A percentile compares a stretch with the other conserved stretches of the same genome.
These are phyloP conservation scores for Sebastes diploproa DNA, from an alignment of 2,797 vertebrate genomes.

Conservation along the genomic window DNA sequence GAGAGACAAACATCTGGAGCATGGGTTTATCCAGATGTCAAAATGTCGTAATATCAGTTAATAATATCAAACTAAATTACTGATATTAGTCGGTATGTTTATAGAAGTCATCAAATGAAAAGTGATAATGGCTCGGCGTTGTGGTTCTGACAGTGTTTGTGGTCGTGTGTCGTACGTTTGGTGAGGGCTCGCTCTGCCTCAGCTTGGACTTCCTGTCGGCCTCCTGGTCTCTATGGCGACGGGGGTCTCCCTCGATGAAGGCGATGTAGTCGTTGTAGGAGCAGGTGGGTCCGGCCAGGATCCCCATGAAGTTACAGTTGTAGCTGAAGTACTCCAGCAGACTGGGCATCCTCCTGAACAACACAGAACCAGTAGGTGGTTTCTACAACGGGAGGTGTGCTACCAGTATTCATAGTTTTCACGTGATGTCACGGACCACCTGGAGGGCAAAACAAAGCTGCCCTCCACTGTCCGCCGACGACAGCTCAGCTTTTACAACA, in stretches of 20 bases:
- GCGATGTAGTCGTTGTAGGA: slow-evolving; percentile 96
- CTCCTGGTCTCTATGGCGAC: slow-evolving; percentile 79
- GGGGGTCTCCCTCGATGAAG: slow-evolving; percentile 93
- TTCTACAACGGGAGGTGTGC: background rate
- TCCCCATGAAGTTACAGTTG: slow-evolving; percentile 97
- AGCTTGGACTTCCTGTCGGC: slow-evolving; percentile 81
- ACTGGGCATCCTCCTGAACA: slow-evolving; percentile 91
- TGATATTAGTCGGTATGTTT: background rate
- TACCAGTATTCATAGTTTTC: background rate
- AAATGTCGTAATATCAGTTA: too few relatives aligned
- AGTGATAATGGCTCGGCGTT: too few relatives aligned
- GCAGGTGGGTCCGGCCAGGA: slow-evolving; percentile 92
- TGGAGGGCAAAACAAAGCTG: too few relatives aligned
- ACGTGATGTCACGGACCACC: too few relatives aligned
- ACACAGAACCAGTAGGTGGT: background rate
- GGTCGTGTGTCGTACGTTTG: slow-evolving; percentile 71
- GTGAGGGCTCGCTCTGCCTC: slow-evolving; percentile 87
- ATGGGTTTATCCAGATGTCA: background rate
- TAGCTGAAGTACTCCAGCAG: slow-evolving; percentile 95
- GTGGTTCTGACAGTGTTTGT: background rate
- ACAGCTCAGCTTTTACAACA: too few relatives aligned
- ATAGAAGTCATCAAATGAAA: background rate
- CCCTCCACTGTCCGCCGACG: too few relatives aligned
- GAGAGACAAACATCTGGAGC: background rate
- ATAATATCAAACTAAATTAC: too few relatives aligned